These are phyloP conservation scores for Hydrolagus colliei DNA, from an alignment of 2,797 vertebrate species.

Conservation along the genomic window DNA sequence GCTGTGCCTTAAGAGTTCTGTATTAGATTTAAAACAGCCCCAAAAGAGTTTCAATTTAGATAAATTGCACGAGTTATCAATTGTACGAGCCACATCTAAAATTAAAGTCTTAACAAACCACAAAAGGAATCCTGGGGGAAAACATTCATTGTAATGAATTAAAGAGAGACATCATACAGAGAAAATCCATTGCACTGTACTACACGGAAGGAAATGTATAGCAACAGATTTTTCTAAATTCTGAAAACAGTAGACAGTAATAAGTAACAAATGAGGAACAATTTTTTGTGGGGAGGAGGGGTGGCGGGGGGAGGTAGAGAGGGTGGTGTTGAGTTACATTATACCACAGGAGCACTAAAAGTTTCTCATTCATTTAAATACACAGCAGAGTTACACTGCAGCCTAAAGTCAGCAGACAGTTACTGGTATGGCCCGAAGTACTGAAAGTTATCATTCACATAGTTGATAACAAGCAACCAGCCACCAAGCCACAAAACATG, in stretches of 20 bases:
- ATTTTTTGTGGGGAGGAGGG: too few species aligned
- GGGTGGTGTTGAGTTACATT: too few species aligned
- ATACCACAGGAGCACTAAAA: too few species aligned
- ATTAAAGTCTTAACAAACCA: background rate
- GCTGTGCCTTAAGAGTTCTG: background rate
- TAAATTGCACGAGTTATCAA: background rate
- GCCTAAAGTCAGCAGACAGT: slow-evolving; percentile 11
- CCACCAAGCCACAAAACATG: background rate
- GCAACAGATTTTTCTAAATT: background rate
- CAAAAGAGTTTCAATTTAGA: background rate
- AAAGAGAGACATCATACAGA: background rate
- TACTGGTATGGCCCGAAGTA: background rate
- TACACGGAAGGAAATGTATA: too few species aligned
- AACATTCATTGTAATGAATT: background rate
- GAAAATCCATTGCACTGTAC: background rate
- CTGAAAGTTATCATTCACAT: background rate
- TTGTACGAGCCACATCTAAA: background rate
- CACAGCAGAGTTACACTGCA: slow-evolving; percentile 12
- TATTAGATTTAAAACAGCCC: background rate
- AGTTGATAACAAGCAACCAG: background rate
- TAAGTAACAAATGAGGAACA: background rate
- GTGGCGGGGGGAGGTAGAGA: too few species aligned
- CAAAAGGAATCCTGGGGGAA: too few species aligned
- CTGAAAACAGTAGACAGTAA: background rate
- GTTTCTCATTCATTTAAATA: background rate